A percentile compares a stretch with the other conserved stretches of the same genome.
Conservation (phyloP, 2,888 invertebrate species). For the Callosobruchus maculatus region DNA sequence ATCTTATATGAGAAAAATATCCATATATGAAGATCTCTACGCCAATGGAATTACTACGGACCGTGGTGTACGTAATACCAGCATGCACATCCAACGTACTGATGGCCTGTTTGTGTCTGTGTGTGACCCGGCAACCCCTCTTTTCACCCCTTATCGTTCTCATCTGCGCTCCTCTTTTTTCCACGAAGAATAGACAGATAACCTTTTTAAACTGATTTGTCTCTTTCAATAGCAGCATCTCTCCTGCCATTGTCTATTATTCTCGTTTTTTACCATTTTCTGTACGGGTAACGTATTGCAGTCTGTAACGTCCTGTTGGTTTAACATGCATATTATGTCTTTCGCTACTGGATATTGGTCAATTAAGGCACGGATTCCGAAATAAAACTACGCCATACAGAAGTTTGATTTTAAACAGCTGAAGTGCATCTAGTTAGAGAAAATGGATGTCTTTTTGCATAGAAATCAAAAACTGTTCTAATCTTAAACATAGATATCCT, state of each 20-base stretch:
- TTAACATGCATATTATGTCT: neutral
- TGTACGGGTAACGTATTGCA: neutral
- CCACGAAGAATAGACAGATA: slow-evolving; percentile 34
- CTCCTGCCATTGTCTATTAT: slow-evolving; percentile 28
- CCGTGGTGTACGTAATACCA: neutral
- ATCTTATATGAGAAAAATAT: no score
- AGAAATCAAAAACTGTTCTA: no score
- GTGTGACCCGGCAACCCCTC: slow-evolving; percentile 25
- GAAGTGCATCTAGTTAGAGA: no score
- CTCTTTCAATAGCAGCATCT: slow-evolving; percentile 37
- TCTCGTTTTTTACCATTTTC: slow-evolving; percentile 13
- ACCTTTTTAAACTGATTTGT: slow-evolving; percentile 41
- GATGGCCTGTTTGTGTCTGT: slow-evolving; percentile 10
- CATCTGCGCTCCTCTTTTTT: slow-evolving; percentile 23
- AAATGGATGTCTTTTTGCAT: no score
- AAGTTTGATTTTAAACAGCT: no score
- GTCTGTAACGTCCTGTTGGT: neutral
- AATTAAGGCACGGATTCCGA: neutral
- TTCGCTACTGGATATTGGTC: neutral
- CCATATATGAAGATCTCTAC: neutral
- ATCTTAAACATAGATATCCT: no score
- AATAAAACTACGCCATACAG: no score
- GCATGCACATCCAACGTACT: slow-evolving; percentile 7
- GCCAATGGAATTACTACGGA: neutral
- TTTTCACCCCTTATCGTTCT: slow-evolving; percentile 32